Evolutionary conservation across 2,888 invertebrate species (phyloP), one percentile per base, ranked within the genome.

Genomic region (Pollenia angustigena): DNA sequence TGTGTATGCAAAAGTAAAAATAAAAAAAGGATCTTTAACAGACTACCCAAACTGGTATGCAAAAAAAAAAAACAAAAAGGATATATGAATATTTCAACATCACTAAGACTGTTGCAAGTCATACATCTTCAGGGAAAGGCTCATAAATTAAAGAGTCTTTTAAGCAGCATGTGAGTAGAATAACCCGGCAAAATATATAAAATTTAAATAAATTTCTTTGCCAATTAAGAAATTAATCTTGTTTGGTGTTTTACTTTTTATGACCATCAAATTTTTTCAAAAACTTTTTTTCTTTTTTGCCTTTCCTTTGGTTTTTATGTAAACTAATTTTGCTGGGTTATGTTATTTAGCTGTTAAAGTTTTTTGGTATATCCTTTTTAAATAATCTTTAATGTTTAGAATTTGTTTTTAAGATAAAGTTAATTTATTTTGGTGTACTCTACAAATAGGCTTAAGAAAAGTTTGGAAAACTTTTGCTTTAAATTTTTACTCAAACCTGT

Each of bases 91-190:
- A 50, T 68, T 69, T 4, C 58, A 52, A 56, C 40, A 64, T 44
- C 40, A 54, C 4, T 11, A 7, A 48, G 32, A 54, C 40, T 46
- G 54, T 46, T 58, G 32, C 58, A 42, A 83, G 60, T 72, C 76
- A 86, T 83, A 81, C 46, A 83, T 83, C 76, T 82, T 80, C 52
- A 66, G 72, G 56, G 66, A 60, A 76, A 62, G 44, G n/a, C 80
- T 60, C 71, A 86, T 83, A 83, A 86, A 72, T 86, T 76, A 86
- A 76, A 75, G 80, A 81, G 42, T 23, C 76, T 83, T 44, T 32
- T 50, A 50, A 52, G 44, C 0, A 68, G 58, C 58, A 75, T 68
- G 32, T 44, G 74, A 81, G n/a, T 23, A 50, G 54, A n/a, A 68
- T 48, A 60, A 56, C 68, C 81, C 74, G 75, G 68, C 50, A 58